Percentiles rank a stretch among this genome's conserved stretches.
These are phyloP conservation scores for Hemiprocne comata DNA, from an alignment of 2,113 vertebrate species.

Conservation along the genomic window DNA sequence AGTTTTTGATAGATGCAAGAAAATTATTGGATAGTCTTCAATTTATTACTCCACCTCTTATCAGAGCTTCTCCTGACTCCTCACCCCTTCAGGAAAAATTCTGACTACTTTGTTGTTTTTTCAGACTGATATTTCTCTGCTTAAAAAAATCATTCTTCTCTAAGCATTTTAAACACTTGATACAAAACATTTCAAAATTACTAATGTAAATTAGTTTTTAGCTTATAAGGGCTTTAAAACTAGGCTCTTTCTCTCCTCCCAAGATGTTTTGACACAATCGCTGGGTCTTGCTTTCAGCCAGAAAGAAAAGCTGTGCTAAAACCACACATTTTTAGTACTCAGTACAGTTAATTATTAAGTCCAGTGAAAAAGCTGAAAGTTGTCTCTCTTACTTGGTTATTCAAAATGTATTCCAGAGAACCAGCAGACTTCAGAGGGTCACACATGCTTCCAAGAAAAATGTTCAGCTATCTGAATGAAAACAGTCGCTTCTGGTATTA, in stretches of 20 bases:
- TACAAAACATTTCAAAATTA: neutral
- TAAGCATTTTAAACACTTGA: neutral
- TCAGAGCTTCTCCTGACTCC: neutral
- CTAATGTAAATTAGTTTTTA: neutral
- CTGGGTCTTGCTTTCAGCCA: neutral
- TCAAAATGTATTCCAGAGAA: neutral
- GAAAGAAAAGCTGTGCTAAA: neutral
- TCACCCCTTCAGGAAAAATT: neutral
- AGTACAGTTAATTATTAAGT: neutral
- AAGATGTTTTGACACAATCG: neutral
- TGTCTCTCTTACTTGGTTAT: neutral
- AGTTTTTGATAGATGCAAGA: neutral
- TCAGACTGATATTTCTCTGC: neutral
- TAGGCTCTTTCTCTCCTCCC: neutral
- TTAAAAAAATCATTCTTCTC: neutral
- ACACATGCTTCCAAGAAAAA: neutral
- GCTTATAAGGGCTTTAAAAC: neutral
- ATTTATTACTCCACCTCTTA: neutral
- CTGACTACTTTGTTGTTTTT: neutral
- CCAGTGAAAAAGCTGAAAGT: neutral
- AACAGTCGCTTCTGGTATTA: neutral
- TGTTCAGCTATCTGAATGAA: neutral
- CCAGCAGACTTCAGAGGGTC: neutral
- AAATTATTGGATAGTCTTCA: neutral
- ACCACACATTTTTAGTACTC: neutral